Base-by-base conservation (phyloP, 2,113 vertebrate genomes). In the Falco punctatus region DNA sequence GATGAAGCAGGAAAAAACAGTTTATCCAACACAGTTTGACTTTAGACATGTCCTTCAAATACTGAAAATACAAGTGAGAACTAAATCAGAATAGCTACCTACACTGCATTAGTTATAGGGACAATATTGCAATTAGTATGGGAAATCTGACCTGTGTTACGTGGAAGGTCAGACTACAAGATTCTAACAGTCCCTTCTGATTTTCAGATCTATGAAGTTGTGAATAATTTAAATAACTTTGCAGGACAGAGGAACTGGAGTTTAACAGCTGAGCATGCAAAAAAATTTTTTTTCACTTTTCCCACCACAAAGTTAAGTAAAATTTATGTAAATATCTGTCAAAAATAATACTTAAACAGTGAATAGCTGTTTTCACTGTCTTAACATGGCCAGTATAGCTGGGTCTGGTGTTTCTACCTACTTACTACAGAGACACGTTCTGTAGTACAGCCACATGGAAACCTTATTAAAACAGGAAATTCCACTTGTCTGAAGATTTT, bases 141-240 rank as follows among this genome's bases (percentile, higher is more conserved):
- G 38, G 33, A 72, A 69, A 55, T 58, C 28, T 67, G 69, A 57
- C 20, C 65, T 38, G 18, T 51, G 59, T 30, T 30, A 59, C 18
- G 44, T 23, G 75, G n/a, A 78, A 88, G 73, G 77, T 85, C 73
- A 95, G 73, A 75, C 44, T 91, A 52, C 28, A 46, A 79, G 35
- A 69, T 77, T 83, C 38, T 20, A 66, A 79, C 2, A 4, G 52
- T 65, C 70, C 33, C 61, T 79, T 61, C 81, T 89, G 66, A 49
- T 91, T 81, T 91, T 85, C 62, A 85, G 32, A 69, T 89, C 35
- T 79, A 46, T 79, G 77, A 86, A 81, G 11, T 18, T 57, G 67
- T 84, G 70, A 95, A 87, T 86, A 93, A 93, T 90, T 87, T 80
- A 95, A 87, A 33, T 90, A 75, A 87, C 33, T 87, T 95, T 66